These are phyloP conservation scores for Troides aeacus DNA, from an alignment of 2,888 invertebrate species.

Conservation along the genomic window DNA sequence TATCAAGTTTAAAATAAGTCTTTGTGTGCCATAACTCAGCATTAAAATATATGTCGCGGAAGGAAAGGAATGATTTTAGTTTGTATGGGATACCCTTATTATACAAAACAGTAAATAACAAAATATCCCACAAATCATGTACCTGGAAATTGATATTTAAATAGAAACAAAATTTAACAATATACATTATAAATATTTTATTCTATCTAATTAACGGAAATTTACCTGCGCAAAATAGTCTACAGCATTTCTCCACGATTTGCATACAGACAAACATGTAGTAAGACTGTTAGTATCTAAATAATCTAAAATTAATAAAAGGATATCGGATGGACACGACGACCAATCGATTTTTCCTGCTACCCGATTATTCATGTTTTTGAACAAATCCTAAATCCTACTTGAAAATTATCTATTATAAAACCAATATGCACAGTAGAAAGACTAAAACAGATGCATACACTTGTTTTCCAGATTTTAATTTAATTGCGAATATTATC, in stretches of 20 bases:
- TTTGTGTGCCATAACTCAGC: conserved; percentile 44
- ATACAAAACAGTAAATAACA: conserved; percentile 39
- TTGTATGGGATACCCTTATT: conserved; percentile 41
- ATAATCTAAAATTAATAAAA: conserved; percentile 43
- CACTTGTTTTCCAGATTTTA: too few relatives aligned
- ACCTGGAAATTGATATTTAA: conserved; percentile 32
- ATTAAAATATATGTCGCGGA: conserved; percentile 41
- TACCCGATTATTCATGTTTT: too few relatives aligned
- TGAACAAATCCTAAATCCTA: too few relatives aligned
- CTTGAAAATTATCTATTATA: too few relatives aligned
- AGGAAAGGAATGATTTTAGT: conserved; percentile 41
- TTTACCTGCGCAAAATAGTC: conserved; percentile 45
- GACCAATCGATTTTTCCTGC: conserved; percentile 35
- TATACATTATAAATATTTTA: neutral
- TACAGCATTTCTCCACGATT: conserved; percentile 44
- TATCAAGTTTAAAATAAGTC: conserved; percentile 33
- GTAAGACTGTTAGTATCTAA: conserved; percentile 41
- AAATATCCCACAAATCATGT: conserved; percentile 38
- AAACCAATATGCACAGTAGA: too few relatives aligned
- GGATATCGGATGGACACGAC: conserved; percentile 46
- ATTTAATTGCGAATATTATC: too few relatives aligned
- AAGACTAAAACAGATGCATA: too few relatives aligned
- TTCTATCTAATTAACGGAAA: neutral
- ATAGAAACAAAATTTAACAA: neutral
- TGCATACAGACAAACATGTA: conserved; percentile 47